phyloP scores from a whole-genome alignment of 2,113 vertebrate genomes.

The Piaya cayana region DNA sequence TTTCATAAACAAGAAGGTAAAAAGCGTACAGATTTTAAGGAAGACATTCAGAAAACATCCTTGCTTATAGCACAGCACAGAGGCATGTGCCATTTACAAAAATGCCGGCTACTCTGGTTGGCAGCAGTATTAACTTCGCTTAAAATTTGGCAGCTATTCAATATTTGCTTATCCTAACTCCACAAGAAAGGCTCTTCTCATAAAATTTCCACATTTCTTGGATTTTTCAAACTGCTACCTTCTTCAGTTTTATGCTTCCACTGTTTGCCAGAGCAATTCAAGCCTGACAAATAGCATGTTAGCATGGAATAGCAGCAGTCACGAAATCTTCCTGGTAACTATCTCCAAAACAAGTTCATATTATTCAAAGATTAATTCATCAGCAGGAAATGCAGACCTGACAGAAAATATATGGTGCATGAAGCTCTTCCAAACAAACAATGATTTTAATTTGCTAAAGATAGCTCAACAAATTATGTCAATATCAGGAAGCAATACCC shows the following conservation, averaged over 20 bases:
- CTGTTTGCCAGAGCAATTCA: background rate
- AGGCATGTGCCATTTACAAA: background rate
- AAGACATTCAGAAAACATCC: background rate
- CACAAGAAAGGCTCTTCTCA: background rate
- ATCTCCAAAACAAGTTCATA: background rate
- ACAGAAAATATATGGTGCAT: background rate
- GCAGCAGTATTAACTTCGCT: background rate
- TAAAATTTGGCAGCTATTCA: background rate
- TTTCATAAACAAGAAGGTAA: background rate
- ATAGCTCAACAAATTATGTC: background rate
- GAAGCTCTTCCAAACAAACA: background rate
- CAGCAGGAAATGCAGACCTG: constrained; percentile 22
- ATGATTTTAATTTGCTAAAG: constrained; percentile 23
- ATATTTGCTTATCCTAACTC: background rate
- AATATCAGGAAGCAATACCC: background rate
- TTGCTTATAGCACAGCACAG: background rate
- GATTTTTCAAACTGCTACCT: background rate
- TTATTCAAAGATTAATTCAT: background rate
- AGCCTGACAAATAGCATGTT: background rate
- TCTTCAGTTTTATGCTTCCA: background rate
- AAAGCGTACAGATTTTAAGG: background rate
- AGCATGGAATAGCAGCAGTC: background rate
- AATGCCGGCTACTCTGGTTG: background rate
- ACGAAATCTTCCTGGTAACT: background rate
- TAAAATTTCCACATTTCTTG: background rate